Conservation (phyloP, 2,797 vertebrate species). For the Gallinago solitaria region DNA sequence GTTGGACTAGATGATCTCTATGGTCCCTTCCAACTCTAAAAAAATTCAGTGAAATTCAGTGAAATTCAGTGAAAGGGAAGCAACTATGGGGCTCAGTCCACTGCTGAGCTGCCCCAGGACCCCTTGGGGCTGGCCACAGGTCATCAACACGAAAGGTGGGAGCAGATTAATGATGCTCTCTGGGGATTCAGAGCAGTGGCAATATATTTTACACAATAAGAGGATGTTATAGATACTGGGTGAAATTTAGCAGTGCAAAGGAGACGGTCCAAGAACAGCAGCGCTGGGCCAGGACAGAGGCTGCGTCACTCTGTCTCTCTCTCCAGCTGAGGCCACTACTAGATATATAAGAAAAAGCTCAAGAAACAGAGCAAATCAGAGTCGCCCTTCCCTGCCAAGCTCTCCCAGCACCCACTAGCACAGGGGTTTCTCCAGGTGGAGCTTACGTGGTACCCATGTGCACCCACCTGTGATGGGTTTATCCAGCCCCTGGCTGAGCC, state of each 20-base stretch:
- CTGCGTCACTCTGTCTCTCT: not conserved
- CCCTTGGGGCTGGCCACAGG: fast-evolving
- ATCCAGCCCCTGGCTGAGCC: not conserved
- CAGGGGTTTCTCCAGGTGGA: not conserved
- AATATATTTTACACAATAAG: not conserved
- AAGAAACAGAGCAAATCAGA: not conserved
- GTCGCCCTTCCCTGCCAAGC: not conserved
- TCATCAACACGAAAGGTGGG: not conserved
- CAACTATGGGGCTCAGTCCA: fast-evolving
- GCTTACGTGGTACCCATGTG: not conserved
- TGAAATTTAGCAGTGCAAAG: not conserved
- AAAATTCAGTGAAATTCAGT: too few species aligned
- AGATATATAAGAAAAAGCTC: not conserved
- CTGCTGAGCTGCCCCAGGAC: fast-evolving
- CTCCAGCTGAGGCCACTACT: not conserved
- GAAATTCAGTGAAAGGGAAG: not conserved
- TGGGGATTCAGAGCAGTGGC: not conserved
- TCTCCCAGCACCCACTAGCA: not conserved
- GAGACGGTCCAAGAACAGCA: not conserved
- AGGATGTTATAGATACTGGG: not conserved
- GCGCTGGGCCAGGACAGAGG: not conserved
- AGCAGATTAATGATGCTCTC: not conserved
- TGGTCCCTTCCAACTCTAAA: too few species aligned
- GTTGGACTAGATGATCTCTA: too few species aligned
- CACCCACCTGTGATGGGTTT: not conserved